Base-by-base conservation (phyloP, 2,888 invertebrate genomes). In the Eupithecia insigniata region DNA sequence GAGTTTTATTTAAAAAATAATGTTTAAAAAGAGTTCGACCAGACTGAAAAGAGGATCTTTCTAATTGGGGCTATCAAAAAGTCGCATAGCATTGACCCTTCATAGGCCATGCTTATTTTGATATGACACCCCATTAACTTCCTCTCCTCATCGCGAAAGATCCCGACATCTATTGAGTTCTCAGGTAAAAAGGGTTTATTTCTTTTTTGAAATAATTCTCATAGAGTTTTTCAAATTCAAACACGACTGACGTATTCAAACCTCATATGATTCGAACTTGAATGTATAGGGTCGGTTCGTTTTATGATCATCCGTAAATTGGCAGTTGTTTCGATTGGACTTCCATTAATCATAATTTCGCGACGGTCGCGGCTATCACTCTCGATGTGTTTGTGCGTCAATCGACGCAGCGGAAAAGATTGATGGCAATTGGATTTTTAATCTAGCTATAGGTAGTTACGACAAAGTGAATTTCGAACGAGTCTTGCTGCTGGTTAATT, bases 331-430 rank as follows among this genome's bases (percentile, higher is more conserved):
- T 73, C 68, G 79, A 82, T 80, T 79, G 76, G 74, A 71, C 72
- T 73, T 73, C 62, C 81, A 82, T 83, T 82, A 84, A 83, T 84
- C 84, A 85, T 84, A 78, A 79, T 79, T 81, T 78, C 69, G 58
- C 76, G 65, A 36, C 16, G 26, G 36, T 36, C 36, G 58, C 18
- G 32, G 62, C 34, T 30, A 60, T 60, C 28, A 8, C 0, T 1
- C 26, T 30, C 30, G 60, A 60, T 60, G 18, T 60, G 28, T 60
- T 60, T 60, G 30, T 60, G 7, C 58, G 58, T 60, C 58, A 60
- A 18, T 30, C 28, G 58, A 3, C 16, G 58, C 28, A 28, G 16
- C 6, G 58, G 22, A 60, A 55, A 30, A 60, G 58, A 60, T 30
- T 60, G 58, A 60, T 60, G 26, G 58, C 16, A 10, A 51, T 51